Percentiles rank a stretch among this genome's conserved stretches.
Conservation (phyloP, 2,113 vertebrate genomes). For the Antidorcas marsupialis region DNA sequence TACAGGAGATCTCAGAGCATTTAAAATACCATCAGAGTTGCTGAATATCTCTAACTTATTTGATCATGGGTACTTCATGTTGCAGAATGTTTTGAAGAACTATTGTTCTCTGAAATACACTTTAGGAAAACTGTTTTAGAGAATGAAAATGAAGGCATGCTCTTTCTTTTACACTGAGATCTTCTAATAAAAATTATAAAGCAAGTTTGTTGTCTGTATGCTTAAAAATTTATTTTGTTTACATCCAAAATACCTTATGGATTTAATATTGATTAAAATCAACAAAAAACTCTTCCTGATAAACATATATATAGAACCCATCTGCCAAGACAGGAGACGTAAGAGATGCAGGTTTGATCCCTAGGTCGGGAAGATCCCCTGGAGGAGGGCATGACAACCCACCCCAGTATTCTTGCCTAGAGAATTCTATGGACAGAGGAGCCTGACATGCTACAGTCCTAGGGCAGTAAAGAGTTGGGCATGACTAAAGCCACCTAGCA, state of each 20-base stretch:
- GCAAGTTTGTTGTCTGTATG: neutral
- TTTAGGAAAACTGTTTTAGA: neutral
- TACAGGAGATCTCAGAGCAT: neutral
- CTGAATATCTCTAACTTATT: neutral
- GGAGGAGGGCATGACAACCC: neutral
- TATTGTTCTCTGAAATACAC: neutral
- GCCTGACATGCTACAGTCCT: neutral
- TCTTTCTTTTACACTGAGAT: neutral
- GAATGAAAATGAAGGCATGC: neutral
- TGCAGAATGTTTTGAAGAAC: neutral
- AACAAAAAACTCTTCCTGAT: neutral
- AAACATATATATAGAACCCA: neutral
- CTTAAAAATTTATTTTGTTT: neutral
- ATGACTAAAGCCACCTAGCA: neutral
- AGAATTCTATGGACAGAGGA: neutral
- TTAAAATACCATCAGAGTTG: neutral
- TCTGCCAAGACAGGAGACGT: neutral
- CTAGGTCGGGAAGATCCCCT: neutral
- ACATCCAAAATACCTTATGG: neutral
- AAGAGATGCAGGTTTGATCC: neutral
- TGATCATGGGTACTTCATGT: neutral
- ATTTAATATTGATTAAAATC: neutral
- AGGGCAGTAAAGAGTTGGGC: neutral
- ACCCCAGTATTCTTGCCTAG: neutral
- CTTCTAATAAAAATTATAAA: neutral